Percentiles rank a stretch among this genome's conserved stretches.
Conservation (phyloP, 1,140 invertebrate species). For the Zaprionus capensis region DNA sequence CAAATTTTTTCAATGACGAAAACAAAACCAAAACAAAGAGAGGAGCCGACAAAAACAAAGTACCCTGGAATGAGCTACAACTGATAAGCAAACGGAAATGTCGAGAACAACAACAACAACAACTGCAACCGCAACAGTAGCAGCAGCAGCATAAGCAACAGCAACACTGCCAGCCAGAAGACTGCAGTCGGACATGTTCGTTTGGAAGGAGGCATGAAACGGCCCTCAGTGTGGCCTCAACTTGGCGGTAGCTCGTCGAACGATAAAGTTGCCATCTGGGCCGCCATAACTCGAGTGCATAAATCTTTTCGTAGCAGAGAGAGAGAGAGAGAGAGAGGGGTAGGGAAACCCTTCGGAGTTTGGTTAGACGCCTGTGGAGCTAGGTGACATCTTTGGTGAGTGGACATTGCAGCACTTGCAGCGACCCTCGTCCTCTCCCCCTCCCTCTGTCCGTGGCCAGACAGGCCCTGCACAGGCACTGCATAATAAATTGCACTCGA, state of each 20-base stretch:
- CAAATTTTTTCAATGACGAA: constrained; percentile 53
- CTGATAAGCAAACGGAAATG: constrained; percentile 22
- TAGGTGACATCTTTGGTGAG: constrained; percentile 79
- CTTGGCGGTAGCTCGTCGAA: constrained; percentile 26
- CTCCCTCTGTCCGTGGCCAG: constrained; percentile 26
- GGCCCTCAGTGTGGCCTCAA: not conserved
- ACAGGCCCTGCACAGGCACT: constrained; percentile 50
- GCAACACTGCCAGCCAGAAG: not conserved
- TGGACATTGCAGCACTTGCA: constrained; percentile 35
- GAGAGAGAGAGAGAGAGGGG: not conserved
- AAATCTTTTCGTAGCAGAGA: constrained; percentile 54
- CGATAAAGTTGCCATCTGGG: constrained; percentile 77
- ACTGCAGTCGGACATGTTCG: not conserved
- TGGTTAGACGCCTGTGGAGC: constrained; percentile 21
- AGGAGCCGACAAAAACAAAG: not conserved
- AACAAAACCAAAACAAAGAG: constrained; percentile 6
- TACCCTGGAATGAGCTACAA: not conserved
- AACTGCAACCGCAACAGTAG: constrained; percentile 5
- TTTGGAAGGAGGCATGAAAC: not conserved
- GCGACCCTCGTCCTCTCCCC: not conserved
- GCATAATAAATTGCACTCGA: constrained; percentile 80
- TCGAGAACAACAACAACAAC: constrained; percentile 19
- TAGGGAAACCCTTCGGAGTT: not conserved
- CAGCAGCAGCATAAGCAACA: constrained; percentile 13
- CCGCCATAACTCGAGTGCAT: constrained; percentile 76